Evolutionary conservation across 2,888 invertebrate species (phyloP), one percentile per base, ranked within the genome.

Genomic region (Diploptera punctata): DNA sequence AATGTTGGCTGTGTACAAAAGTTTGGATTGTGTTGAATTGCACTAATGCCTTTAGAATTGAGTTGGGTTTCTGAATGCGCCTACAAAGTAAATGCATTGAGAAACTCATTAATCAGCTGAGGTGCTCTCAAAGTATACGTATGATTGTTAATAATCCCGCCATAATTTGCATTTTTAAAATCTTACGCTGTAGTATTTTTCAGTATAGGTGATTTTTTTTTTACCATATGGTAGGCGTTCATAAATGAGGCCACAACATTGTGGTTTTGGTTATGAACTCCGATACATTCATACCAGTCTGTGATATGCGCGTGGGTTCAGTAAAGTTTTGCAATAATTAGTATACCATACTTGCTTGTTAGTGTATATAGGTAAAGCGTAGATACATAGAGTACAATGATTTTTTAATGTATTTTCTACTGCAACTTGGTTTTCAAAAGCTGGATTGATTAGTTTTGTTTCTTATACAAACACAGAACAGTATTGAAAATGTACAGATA

Each of bases 51-150:
- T 57, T 57, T 31, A 57, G 13, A 57, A n/a, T 57, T 57, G 24
- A 57, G 57, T 57, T 57, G 57, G 57, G 29, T 52, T 19, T 52
- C 9, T 52, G 10, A 3, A 52, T 52, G 49, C 19, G 10, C 49
- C 10, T 10, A n/a, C n/a, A n/a, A n/a, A n/a, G 16, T 18, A 1
- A 10, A 16, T 10, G 47, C 18, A 47, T 47, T 47, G 18, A 47
- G 18, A 10, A 47, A 47, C 47, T 52, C 52, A 24, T 24, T 24
- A 21, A 52, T 19, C 16, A 29, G 57, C 67, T n/a, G 49, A 38
- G 67, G 67, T 67, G 67, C 67, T 67, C 47, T 67, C 47, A 21
- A 65, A 67, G 67, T 67, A 67, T 67, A 67, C 67, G 67, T 67
- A 67, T 49, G n/a, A 57, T 57, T 57, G 54, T 54, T 54, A 21